Percentiles rank a stretch among this genome's conserved stretches.
These are phyloP conservation scores for Pogonocherus hispidulus DNA, from an alignment of 2,888 invertebrate genomes.

Conservation along the genomic window DNA sequence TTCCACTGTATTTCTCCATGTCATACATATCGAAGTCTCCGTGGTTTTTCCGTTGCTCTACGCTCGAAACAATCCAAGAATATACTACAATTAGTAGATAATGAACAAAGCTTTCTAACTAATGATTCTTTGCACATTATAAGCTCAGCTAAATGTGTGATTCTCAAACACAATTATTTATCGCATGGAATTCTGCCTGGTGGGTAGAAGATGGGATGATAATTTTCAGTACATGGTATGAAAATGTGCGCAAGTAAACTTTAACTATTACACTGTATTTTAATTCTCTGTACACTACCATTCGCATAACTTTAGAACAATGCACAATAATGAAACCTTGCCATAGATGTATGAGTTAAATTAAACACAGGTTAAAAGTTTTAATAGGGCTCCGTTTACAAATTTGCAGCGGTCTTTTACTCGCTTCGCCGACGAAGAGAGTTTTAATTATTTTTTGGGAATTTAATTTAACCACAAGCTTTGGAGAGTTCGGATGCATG, in stretches of 20 bases:
- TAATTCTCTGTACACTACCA: not conserved
- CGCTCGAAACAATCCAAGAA: no score
- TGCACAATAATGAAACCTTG: not conserved
- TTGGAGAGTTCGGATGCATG: not conserved
- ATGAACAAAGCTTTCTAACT: no score
- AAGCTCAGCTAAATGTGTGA: no score
- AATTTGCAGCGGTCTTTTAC: not conserved
- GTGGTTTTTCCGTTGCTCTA: no score
- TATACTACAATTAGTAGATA: no score
- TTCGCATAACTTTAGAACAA: not conserved
- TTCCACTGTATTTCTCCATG: no score
- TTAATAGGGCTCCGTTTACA: conserved; percentile 4
- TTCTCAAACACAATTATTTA: no score
- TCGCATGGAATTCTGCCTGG: no score
- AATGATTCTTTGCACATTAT: no score
- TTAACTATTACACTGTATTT: not conserved
- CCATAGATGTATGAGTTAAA: not conserved
- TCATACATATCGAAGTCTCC: no score
- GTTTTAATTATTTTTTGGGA: conserved; percentile 6
- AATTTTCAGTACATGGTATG: not conserved
- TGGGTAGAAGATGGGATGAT: no score
- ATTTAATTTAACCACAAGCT: conserved; percentile 1
- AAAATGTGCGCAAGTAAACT: not conserved
- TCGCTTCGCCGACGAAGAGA: not conserved
- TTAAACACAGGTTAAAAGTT: not conserved